Conservation (phyloP, 2,113 vertebrate genomes). For the Aphelocoma coerulescens region DNA sequence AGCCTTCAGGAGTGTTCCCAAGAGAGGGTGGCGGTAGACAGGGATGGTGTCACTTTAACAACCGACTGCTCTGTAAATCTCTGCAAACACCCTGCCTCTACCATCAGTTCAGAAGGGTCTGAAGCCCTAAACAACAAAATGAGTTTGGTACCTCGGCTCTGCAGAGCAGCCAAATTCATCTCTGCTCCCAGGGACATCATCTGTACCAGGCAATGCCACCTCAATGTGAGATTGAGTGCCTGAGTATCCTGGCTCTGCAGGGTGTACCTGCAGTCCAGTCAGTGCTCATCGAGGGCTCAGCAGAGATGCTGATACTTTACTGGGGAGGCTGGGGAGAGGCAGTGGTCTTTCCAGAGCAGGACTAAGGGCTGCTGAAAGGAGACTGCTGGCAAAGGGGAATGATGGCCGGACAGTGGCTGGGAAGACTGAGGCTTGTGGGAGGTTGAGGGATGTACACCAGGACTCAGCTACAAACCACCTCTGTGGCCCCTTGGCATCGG, state of each 20-base stretch:
- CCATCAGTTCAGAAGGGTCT: background rate
- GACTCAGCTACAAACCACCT: background rate
- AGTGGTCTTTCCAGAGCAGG: background rate
- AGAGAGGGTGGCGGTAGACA: background rate
- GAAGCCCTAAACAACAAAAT: background rate
- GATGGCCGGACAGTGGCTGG: background rate
- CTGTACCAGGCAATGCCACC: background rate
- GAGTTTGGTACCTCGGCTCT: background rate
- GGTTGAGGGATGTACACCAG: background rate
- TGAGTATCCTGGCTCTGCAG: background rate
- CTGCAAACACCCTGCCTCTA: background rate
- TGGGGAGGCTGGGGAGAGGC: background rate
- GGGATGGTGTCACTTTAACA: background rate
- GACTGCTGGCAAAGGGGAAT: accelerated
- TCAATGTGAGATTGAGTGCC: background rate
- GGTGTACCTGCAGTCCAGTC: background rate
- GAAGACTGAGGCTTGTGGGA: background rate
- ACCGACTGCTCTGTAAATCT: background rate
- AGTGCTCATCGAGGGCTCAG: background rate
- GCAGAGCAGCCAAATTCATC: background rate
- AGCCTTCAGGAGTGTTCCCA: background rate
- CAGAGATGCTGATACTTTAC: background rate
- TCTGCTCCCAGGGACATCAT: background rate
- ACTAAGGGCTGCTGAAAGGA: background rate
- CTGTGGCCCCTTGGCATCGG: accelerated